Percentiles rank a stretch among this genome's conserved stretches.
Conservation (phyloP, 2,113 vertebrate species). For the Grus americana region DNA sequence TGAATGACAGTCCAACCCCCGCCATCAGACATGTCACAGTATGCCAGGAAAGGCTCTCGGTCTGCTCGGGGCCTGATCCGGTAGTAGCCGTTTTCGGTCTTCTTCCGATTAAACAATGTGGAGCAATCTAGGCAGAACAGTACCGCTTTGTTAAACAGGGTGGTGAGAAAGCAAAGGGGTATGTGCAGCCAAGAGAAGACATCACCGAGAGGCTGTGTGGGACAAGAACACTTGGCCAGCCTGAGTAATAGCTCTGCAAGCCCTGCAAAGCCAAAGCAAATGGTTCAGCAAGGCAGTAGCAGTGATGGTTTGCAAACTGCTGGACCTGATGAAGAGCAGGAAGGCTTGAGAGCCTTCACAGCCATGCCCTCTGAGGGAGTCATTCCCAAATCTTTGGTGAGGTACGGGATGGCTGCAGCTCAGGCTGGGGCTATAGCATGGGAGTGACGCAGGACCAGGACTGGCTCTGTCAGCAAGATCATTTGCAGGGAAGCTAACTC, state of each 20-base stretch:
- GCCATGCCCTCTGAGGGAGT: neutral
- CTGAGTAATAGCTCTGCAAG: neutral
- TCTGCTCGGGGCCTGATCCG: constrained; percentile 77
- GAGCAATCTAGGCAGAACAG: constrained; percentile 79
- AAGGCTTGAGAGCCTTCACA: neutral
- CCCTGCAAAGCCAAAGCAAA: neutral
- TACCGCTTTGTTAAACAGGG: accelerated
- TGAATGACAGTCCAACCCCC: constrained; percentile 91
- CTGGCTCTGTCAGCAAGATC: neutral
- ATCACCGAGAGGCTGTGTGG: neutral
- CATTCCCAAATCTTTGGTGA: neutral
- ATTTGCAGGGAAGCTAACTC: neutral
- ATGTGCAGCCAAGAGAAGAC: neutral
- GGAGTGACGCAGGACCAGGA: neutral
- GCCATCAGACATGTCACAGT: constrained; percentile 90
- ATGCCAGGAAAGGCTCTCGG: constrained; percentile 82
- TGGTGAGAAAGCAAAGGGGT: neutral
- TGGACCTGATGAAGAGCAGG: neutral
- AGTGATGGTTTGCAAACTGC: neutral
- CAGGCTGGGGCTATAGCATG: neutral
- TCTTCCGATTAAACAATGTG: constrained; percentile 75
- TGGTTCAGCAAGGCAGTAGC: neutral
- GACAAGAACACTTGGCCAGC: neutral
- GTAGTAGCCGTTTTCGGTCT: constrained; percentile 81
- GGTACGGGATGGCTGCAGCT: neutral